phyloP scores from a whole-genome alignment of 2,113 vertebrate species.

The Egretta garzetta region DNA sequence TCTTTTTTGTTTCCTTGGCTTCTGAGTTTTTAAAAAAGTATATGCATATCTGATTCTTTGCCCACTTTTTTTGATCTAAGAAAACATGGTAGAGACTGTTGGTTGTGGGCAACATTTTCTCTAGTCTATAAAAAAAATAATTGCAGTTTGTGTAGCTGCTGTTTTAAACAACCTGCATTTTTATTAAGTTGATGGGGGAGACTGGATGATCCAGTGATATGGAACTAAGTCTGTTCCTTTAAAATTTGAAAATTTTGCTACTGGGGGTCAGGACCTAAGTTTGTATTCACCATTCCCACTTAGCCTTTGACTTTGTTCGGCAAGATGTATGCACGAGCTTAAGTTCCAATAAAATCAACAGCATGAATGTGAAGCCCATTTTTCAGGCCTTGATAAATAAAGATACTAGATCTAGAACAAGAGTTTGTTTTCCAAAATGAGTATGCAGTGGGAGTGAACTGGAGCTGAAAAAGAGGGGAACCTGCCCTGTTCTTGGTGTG shows the following conservation, averaged over 20 bases:
- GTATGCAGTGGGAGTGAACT: not conserved
- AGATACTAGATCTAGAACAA: not conserved
- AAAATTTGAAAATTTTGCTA: not conserved
- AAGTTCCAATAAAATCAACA: not conserved
- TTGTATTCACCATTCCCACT: not conserved
- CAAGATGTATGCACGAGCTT: rapidly evolving
- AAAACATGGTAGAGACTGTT: not conserved
- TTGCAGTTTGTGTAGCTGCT: not conserved
- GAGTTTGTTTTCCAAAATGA: not conserved
- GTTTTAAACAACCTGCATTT: not conserved
- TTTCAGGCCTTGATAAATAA: not conserved
- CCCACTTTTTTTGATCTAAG: not conserved
- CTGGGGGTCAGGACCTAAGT: no score
- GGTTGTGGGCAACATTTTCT: not conserved
- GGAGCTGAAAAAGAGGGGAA: not conserved
- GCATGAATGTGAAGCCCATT: not conserved
- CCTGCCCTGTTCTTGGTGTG: not conserved
- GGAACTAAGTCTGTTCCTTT: not conserved
- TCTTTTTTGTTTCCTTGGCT: not conserved
- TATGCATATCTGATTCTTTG: not conserved
- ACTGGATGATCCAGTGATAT: not conserved
- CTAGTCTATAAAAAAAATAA: not conserved
- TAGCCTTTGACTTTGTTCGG: not conserved
- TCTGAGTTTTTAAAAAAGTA: not conserved
- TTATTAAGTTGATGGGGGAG: not conserved